phyloP scores from a whole-genome alignment of 2,888 invertebrate genomes.

The Chouioia cunea region DNA sequence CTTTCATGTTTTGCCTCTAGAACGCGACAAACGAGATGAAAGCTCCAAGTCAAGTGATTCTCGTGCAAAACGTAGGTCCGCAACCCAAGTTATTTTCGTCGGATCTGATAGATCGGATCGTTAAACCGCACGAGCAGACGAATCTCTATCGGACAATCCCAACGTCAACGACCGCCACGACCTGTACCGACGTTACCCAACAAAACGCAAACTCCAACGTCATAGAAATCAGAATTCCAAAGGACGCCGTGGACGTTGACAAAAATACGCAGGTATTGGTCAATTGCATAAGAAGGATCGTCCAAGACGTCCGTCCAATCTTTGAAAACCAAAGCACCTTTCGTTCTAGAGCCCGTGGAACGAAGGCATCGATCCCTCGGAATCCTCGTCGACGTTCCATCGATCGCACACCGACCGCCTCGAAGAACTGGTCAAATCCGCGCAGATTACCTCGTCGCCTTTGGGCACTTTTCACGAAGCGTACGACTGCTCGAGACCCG shows the following conservation, averaged over 20 bases:
- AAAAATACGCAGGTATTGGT: conserved; percentile 21
- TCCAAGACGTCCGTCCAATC: too few relatives aligned
- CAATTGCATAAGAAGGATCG: background rate
- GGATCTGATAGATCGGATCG: conserved; percentile 21
- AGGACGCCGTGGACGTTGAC: background rate
- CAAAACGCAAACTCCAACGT: background rate
- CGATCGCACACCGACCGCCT: conserved; percentile 41
- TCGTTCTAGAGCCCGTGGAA: conserved; percentile 9
- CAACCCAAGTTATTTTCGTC: conserved; percentile 42
- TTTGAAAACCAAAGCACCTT: too few relatives aligned
- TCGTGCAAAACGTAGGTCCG: conserved; percentile 42
- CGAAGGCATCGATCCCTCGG: background rate
- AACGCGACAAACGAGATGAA: conserved; percentile 10
- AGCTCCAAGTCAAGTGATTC: conserved; percentile 43
- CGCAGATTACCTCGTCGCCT: conserved; percentile 41
- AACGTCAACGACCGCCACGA: background rate
- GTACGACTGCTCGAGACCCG: conserved; percentile 27
- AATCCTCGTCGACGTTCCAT: background rate
- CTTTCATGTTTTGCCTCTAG: too few relatives aligned
- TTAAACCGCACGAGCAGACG: conserved; percentile 1
- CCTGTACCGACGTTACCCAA: background rate
- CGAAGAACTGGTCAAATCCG: conserved; percentile 41
- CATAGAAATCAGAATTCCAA: background rate
- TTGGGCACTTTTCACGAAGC: conserved; percentile 31
- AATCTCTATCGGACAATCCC: background rate